phyloP scores from a whole-genome alignment of 1,140 invertebrate genomes.

The Aplysia californica region DNA sequence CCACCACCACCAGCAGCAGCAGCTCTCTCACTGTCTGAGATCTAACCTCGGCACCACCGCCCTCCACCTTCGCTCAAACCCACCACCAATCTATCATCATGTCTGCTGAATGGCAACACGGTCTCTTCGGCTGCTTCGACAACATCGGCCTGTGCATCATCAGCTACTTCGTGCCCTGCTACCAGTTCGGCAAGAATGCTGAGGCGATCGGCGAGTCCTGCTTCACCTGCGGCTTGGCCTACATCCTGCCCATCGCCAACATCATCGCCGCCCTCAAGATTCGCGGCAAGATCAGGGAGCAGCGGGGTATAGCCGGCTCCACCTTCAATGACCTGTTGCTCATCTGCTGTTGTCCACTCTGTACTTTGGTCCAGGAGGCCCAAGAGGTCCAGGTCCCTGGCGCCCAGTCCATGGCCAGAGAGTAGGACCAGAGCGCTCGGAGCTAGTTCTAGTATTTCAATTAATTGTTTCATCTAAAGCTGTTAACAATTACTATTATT shows the following conservation, averaged over 20 bases:
- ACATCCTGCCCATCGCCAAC: constrained; percentile 51
- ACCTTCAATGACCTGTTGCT: constrained; percentile 53
- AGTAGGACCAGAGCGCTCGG: constrained; percentile 41
- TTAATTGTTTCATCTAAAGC: too few relatives aligned
- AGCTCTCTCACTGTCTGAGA: too few relatives aligned
- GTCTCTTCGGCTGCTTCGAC: constrained; percentile 62
- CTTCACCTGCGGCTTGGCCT: constrained; percentile 53
- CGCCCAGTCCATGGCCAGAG: constrained; percentile 42
- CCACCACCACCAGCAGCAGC: not conserved
- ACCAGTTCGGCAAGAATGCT: constrained; percentile 63
- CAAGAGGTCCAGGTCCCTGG: constrained; percentile 57
- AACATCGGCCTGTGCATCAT: constrained; percentile 61
- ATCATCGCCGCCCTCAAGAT: constrained; percentile 47
- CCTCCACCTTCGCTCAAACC: too few relatives aligned
- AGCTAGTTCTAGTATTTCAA: too few relatives aligned
- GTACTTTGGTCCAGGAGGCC: constrained; percentile 60
- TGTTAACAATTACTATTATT: too few relatives aligned
- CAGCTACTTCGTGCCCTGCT: constrained; percentile 63
- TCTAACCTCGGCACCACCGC: too few relatives aligned
- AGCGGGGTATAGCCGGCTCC: constrained; percentile 56
- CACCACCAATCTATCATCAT: constrained; percentile 35
- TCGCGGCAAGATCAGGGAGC: constrained; percentile 61
- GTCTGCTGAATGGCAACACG: constrained; percentile 59
- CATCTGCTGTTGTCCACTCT: constrained; percentile 57
- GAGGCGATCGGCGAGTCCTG: constrained; percentile 63